A percentile compares a stretch with the other conserved stretches of the same genome.
These are phyloP conservation scores for Nyctibius bracteatus DNA, from an alignment of 2,113 vertebrate genomes.

Conservation along the genomic window DNA sequence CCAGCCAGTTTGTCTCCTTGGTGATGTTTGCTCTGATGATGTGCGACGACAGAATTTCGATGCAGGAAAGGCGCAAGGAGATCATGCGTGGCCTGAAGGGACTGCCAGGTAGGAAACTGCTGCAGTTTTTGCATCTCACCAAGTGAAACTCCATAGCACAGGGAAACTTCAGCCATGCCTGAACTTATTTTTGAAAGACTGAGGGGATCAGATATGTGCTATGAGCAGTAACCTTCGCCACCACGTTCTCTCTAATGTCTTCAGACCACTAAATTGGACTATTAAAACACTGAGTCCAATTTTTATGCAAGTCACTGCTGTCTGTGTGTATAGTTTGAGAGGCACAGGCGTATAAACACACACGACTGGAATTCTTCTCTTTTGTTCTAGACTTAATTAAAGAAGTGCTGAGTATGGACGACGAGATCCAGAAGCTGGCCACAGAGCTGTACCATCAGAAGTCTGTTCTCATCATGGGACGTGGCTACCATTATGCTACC, in stretches of 20 bases:
- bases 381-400: constrained; percentile 87
- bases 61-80: constrained; percentile 93
- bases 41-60: constrained; percentile 95
- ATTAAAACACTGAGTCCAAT: fast-evolving
- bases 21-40: constrained; percentile 98
- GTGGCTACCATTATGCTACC: constrained; percentile 96
- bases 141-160: fast-evolving
- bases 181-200: background rate
- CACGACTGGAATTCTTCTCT: background rate
- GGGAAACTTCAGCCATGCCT: background rate
- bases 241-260: fast-evolving
- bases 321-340: background rate
- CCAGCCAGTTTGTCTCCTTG: constrained; percentile 95
- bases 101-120: constrained; percentile 83
- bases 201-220: background rate
- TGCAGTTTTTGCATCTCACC: fast-evolving
- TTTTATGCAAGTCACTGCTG: background rate
- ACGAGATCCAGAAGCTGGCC: constrained; percentile 95
- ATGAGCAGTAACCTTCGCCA: fast-evolving
- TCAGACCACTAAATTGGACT: background rate
- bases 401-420: constrained; percentile 92
- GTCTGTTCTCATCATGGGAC: constrained; percentile 97
- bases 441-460: constrained; percentile 94
- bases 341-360: background rate
- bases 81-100: constrained; percentile 90